Conservation (phyloP, 1,140 invertebrate genomes). For the Caenorhabditis latens region DNA sequence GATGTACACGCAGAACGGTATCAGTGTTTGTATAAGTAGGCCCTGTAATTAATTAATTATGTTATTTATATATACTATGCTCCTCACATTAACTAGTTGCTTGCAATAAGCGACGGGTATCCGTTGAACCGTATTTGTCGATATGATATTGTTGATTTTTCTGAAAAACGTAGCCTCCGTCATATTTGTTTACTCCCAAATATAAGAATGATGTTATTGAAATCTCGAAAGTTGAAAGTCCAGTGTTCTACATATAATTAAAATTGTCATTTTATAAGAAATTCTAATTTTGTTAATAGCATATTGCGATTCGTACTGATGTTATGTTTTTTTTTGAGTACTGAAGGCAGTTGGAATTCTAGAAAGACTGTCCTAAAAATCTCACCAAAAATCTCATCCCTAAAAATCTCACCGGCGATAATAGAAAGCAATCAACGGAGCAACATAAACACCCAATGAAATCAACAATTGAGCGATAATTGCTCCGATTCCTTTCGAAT, state of each 20-base stretch:
- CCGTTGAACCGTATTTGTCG: not conserved
- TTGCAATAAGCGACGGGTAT: conserved; percentile 33
- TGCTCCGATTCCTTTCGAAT: not conserved
- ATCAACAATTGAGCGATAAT: not conserved
- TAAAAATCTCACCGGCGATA: not conserved
- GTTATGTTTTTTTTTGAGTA: not conserved
- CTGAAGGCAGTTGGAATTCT: not conserved
- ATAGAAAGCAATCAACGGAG: not conserved
- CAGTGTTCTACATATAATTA: no score
- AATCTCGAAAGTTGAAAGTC: no score
- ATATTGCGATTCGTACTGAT: not conserved
- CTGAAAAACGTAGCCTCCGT: not conserved
- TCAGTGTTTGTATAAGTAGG: not conserved
- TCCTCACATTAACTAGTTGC: conserved; percentile 8
- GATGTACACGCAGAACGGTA: conserved; percentile 13
- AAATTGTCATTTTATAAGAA: not conserved
- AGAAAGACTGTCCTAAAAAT: no score
- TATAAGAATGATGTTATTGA: not conserved
- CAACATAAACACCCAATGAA: conserved; percentile 1
- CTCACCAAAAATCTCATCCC: no score
- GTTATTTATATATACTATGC: not conserved
- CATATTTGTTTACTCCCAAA: not conserved
- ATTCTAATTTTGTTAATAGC: not conserved
- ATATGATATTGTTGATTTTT: conserved; percentile 1
- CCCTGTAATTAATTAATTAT: not conserved